Evolutionary conservation across 30 jellyfish, hydroid and myxozoan genomes (phyloP).

Genomic region (Pelagia noctiluca): DNA sequence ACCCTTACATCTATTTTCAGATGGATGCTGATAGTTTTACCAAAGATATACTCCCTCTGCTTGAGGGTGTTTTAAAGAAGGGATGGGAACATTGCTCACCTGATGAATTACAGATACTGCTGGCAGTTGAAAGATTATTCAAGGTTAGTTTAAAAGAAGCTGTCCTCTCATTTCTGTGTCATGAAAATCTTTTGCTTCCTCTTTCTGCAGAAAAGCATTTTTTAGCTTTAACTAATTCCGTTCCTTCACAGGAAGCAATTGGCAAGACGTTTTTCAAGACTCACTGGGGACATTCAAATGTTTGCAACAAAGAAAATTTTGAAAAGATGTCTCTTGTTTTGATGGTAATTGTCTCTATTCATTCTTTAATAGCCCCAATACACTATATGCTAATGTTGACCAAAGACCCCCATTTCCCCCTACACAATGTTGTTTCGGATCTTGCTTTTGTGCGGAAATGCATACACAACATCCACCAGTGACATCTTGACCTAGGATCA

Average conservation of each 20-base stretch:
- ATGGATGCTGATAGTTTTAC: slow-evolving; percentile 42
- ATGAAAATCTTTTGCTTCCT: too few relatives aligned
- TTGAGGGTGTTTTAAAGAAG: slow-evolving; percentile 22
- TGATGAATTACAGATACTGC: slow-evolving; percentile 72
- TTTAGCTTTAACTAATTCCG: background rate
- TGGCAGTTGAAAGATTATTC: slow-evolving; percentile 49
- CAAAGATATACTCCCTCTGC: slow-evolving; percentile 36
- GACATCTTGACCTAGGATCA: too few relatives aligned
- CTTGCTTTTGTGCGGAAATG: too few relatives aligned
- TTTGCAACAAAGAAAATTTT: slow-evolving; percentile 41
- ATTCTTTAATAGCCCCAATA: too few relatives aligned
- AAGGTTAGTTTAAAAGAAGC: slow-evolving; percentile 38
- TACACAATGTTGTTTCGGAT: too few relatives aligned
- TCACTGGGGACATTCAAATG: slow-evolving; percentile 24
- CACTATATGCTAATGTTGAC: too few relatives aligned
- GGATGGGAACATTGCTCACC: slow-evolving; percentile 85
- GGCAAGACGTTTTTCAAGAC: slow-evolving; percentile 26
- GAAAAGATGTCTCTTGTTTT: slow-evolving; percentile 15
- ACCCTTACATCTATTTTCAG: too few relatives aligned
- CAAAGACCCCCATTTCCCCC: too few relatives aligned
- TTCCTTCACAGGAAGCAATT: slow-evolving; percentile 25
- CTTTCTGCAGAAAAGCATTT: background rate
- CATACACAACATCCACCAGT: too few relatives aligned
- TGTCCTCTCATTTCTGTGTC: slow-evolving; percentile 4
- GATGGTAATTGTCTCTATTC: slow-evolving; percentile 14